phyloP scores from a whole-genome alignment of 1,140 invertebrate species.

The Aphelenchoides fujianensis region DNA sequence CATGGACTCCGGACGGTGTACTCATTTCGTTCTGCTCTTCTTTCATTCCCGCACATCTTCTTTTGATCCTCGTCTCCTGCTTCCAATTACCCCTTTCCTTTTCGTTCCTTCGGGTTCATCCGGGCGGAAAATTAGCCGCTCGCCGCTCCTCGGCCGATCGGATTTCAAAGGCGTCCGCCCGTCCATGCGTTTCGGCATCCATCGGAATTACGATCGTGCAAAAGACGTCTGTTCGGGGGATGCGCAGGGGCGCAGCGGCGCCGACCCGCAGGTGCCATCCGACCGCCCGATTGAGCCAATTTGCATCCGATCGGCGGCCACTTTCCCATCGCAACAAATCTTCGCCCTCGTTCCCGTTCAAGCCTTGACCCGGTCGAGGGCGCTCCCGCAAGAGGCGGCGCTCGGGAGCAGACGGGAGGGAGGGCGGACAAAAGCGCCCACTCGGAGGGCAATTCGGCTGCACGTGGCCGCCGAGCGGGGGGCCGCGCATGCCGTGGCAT shows the following conservation, averaged over 20 bases:
- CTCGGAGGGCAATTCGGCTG: too few species aligned
- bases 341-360: too few species aligned
- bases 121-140: too few species aligned
- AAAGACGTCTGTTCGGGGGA: too few species aligned
- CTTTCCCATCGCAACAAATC: slow-evolving; percentile 1
- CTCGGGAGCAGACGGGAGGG: neutral
- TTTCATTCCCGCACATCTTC: too few species aligned
- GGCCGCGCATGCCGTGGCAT: neutral
- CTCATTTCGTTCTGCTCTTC: too few species aligned
- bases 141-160: neutral
- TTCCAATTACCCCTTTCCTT: too few species aligned
- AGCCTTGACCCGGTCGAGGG: neutral
- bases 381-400: neutral
- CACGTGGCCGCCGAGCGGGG: neutral
- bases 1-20: neutral
- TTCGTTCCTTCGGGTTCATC: too few species aligned
- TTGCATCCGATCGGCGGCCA: neutral
- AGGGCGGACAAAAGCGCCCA: too few species aligned
- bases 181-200: neutral
- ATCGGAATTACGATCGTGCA: too few species aligned
- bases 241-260: too few species aligned
- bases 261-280: neutral
- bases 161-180: neutral
- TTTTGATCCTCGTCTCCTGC: too few species aligned
- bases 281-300: neutral